Percentiles rank a stretch among this genome's conserved stretches.
phyloP scores from a whole-genome alignment of 2,797 vertebrate species.

The Lepidocolaptes lacrymiger region DNA sequence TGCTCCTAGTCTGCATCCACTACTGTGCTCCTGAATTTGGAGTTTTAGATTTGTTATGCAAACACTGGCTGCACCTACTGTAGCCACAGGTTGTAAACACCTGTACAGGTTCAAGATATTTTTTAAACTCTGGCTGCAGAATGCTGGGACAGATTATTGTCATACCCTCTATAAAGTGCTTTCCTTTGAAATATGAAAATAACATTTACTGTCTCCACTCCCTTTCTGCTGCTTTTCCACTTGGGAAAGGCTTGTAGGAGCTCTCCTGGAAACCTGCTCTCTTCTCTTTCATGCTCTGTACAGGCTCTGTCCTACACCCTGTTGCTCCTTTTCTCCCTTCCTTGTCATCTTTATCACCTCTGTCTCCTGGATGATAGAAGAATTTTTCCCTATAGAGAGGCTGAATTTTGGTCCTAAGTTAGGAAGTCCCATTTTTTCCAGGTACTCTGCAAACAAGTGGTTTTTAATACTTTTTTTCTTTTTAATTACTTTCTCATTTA shows the following conservation, averaged over 20 bases:
- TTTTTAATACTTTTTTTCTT: neutral
- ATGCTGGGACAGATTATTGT: neutral
- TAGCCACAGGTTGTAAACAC: neutral
- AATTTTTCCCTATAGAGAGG: neutral
- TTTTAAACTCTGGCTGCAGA: neutral
- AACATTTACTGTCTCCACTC: neutral
- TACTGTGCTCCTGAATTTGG: neutral
- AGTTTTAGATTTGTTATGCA: neutral
- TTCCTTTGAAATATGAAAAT: neutral
- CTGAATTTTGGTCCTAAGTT: neutral
- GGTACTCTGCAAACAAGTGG: neutral
- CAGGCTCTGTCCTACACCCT: neutral
- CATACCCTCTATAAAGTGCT: neutral
- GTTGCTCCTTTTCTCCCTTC: neutral
- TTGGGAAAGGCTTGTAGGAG: neutral
- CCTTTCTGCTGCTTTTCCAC: neutral
- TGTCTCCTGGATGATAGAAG: neutral
- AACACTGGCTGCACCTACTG: neutral
- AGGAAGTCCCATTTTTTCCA: neutral
- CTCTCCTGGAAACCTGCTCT: neutral
- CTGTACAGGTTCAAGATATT: accelerated
- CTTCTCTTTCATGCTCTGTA: accelerated
- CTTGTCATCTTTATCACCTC: neutral
- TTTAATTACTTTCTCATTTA: neutral
- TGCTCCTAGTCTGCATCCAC: neutral